Base-by-base conservation (phyloP, 1,140 invertebrate species). In the Bathynomus jamesi region DNA sequence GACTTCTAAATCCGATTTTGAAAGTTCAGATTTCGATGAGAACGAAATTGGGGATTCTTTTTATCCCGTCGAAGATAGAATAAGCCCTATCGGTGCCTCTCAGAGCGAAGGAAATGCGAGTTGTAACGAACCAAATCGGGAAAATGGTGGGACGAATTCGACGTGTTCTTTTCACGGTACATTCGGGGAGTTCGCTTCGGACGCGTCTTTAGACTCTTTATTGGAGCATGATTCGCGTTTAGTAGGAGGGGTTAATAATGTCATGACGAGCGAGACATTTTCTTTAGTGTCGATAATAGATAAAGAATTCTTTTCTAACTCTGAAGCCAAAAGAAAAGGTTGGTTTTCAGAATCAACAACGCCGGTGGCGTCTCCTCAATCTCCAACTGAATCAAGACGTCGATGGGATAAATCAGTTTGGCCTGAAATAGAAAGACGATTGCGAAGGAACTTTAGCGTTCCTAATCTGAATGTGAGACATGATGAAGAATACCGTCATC, bases 401-500 rank as follows among this genome's bases (percentile, higher is more conserved):
- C 70, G 70, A 4, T 77, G 76, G 76, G 73, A 77, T 25, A 74
- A 74, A 60, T 72, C 53, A n/a, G 69, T 77, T 17, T 77, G 76
- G 76, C 76, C 76, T 10, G 72, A 71, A 32, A 64, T 77, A 28
- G 76, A 74, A 62, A 61, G 60, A 53, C 72, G 72, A 4, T 67
- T 77, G 2, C 61, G 72, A 5, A 71, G 76, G 27, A 77, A 77
- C 62, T 64, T 61, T 8, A 77, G 76, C 70, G 72, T 74, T 8
- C 76, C 76, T 10, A 70, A 74, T 60, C 69, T 53, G 21, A 21
- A n/a, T n/a, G n/a, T n/a, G n/a, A n/a, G n/a, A n/a, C n/a, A n/a
- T n/a, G n/a, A n/a, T n/a, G n/a, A n/a, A n/a, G n/a, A n/a, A n/a
- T n/a, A n/a, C n/a, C n/a, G n/a, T n/a, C n/a, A n/a, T n/a, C n/a